Conservation (phyloP, 2,797 vertebrate species). For the Otolemur crassicaudatus region DNA sequence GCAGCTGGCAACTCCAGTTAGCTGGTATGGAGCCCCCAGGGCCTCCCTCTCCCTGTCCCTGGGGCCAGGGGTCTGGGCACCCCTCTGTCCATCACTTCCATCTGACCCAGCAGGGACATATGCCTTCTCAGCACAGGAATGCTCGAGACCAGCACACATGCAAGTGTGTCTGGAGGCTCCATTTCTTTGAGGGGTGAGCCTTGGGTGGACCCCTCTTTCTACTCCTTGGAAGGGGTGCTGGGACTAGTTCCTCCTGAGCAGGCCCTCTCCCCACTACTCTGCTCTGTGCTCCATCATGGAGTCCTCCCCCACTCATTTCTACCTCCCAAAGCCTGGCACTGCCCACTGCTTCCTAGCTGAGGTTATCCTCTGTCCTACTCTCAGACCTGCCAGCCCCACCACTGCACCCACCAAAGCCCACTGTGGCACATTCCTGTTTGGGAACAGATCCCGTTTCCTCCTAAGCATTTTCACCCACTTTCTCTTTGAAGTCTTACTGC, state of each 20-base stretch:
- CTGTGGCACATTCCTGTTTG: accelerated
- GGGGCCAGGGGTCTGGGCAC: not conserved
- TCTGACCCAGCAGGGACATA: not conserved
- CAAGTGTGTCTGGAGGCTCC: not conserved
- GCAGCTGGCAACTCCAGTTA: slow-evolving; percentile 85
- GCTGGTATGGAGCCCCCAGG: slow-evolving; percentile 19
- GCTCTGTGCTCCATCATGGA: not conserved
- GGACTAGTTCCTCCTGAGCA: not conserved
- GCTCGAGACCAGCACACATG: not conserved
- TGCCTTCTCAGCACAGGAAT: not conserved
- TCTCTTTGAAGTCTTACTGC: not conserved
- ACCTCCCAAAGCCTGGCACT: not conserved
- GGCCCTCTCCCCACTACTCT: not conserved
- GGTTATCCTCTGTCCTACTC: not conserved
- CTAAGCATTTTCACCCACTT: not conserved
- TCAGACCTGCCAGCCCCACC: not conserved
- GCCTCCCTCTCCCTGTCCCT: not conserved
- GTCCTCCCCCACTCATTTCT: not conserved
- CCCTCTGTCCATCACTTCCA: not conserved
- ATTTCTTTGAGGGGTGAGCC: not conserved
- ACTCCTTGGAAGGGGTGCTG: not conserved
- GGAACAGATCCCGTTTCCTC: not conserved
- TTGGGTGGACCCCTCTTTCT: not conserved
- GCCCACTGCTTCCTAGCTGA: not conserved
- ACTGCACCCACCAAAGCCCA: not conserved